Base-by-base conservation (phyloP, 2,797 vertebrate genomes). In the Epinephelus coioides region DNA sequence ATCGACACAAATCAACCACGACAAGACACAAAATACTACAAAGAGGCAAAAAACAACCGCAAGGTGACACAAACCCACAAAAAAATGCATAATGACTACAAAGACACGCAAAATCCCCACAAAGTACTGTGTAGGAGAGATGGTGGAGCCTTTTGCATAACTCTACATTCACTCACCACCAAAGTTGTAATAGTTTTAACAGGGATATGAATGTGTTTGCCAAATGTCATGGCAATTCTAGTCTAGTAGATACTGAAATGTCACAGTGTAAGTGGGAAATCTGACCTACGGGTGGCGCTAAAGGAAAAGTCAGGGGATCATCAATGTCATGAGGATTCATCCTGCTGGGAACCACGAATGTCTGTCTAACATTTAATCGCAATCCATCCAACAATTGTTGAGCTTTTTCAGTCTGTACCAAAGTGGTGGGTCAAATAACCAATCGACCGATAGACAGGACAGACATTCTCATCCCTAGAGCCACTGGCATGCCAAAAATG, bases 301-400 rank as follows among this genome's bases (percentile, higher is more conserved):
- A 6, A 47, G 11, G 13, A 50, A 46, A 63, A 25, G 4, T 38
- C 65, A 62, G 34, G 17, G 19, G 34, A 57, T 23, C 23, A 43
- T 77, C 15, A 51, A 65, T 34, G 60, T 21, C 30, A 43, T 65
- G 23, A 65, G 2, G 27, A 63, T 56, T 40, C 38, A 49, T 49
- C 17, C 21, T n/a, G 21, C 34, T 43, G 59, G 17, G 30, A 78
- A 59, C 23, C 30, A 55, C 40, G 38, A 63, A 27, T 17, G 19
- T 25, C 23, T 69, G 34, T 13, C 13, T 30, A 21, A 75, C 11
- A 53, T 1, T 30, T 44, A 14, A 34, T 6, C 2, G 7, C 44
- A n/a, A 62, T 54, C 56, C 19, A 30, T 34, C 19, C 12, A 5
- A 38, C 10, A 34, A 2, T 34, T 43, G 38, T 23, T 53, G 13